Evolutionary conservation across 2,797 vertebrate genomes (phyloP).

Genomic region (Sebastes reedi): DNA sequence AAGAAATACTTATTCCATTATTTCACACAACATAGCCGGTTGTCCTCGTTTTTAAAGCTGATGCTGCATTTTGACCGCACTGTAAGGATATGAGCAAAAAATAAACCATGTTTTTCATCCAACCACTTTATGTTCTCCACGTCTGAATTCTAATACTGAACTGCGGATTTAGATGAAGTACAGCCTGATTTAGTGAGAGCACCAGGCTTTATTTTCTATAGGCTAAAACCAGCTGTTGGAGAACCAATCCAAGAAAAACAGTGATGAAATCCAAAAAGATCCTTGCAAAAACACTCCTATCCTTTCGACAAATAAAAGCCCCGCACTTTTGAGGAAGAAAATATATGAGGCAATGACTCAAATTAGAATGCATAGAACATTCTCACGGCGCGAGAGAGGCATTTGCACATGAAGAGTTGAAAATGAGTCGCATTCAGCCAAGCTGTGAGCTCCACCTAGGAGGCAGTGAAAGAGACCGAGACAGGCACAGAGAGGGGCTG

Average conservation of each 20-base stretch:
- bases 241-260: conserved; percentile 40
- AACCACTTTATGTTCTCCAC: background rate
- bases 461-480: conserved; percentile 78
- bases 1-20: background rate
- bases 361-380: conserved; percentile 79
- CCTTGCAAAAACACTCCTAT: conserved; percentile 35
- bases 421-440: conserved; percentile 81
- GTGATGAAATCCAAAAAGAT: conserved; percentile 46
- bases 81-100: background rate
- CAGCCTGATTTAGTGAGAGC: conserved; percentile 15
- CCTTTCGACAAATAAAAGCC: conserved; percentile 60
- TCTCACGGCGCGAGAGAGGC: conserved; percentile 60
- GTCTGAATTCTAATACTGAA: conserved; percentile 17
- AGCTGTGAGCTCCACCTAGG: conserved; percentile 80
- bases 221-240: conserved; percentile 51
- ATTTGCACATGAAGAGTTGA: conserved; percentile 83
- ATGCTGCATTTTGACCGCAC: conserved; percentile 7
- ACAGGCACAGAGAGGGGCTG: conserved; percentile 69
- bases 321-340: conserved; percentile 50
- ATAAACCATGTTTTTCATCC: background rate
- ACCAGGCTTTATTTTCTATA: conserved; percentile 18
- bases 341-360: conserved; percentile 68
- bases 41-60: conserved; percentile 3
- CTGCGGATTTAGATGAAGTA: conserved; percentile 13
- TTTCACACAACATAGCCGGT: background rate